These are phyloP conservation scores for Corbicula japonica DNA, from an alignment of 2,888 invertebrate species.

Conservation along the genomic window DNA sequence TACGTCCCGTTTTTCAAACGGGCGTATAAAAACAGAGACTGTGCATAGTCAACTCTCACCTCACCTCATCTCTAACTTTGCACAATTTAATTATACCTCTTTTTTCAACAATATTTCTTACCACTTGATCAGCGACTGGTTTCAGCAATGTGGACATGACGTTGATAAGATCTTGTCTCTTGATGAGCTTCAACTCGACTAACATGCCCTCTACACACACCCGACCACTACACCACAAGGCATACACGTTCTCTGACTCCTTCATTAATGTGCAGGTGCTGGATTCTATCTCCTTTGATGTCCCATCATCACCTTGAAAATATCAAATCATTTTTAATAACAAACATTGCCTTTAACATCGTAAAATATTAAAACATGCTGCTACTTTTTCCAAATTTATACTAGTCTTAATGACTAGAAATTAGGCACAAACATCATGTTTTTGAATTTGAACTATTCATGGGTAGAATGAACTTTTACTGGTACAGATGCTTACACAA, in stretches of 20 bases:
- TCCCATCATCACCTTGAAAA: conserved; percentile 92
- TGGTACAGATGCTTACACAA: no score
- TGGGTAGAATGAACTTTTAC: no score
- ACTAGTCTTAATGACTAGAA: no score
- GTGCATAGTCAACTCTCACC: no score
- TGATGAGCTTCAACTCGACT: conserved; percentile 96
- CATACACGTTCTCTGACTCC: conserved; percentile 98
- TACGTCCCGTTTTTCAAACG: no score
- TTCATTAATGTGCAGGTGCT: conserved; percentile 91
- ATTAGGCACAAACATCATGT: no score
- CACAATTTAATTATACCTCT: not conserved
- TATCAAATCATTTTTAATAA: not conserved
- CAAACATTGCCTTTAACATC: no score
- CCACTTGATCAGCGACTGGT: conserved; percentile 94
- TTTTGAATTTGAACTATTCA: no score
- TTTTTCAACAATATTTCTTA: conserved; percentile 74
- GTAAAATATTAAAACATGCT: no score
- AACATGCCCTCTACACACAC: conserved; percentile 98
- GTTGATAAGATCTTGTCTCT: conserved; percentile 97
- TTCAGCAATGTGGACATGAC: conserved; percentile 93
- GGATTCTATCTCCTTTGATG: conserved; percentile 88
- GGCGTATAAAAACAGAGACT: no score
- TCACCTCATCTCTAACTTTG: not conserved
- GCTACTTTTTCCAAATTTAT: no score
- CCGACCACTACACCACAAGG: conserved; percentile 98